Evolutionary conservation across 2,113 vertebrate genomes (phyloP), one percentile per base, ranked within the genome.

Genomic region (Psettodes erumei): DNA sequence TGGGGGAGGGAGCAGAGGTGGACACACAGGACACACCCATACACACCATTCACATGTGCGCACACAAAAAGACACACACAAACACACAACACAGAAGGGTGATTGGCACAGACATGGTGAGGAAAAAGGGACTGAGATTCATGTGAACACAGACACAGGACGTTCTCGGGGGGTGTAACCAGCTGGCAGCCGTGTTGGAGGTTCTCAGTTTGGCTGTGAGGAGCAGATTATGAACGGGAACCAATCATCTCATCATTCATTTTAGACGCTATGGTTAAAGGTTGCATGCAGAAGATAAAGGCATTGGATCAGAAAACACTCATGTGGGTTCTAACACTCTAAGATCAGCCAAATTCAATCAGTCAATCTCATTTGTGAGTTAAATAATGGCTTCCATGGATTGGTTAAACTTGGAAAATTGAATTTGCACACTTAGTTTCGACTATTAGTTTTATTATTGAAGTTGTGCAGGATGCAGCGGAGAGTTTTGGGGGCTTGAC

Each of bases 1-100:
- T 89, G 86, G 78, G 86, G 81, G 88, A 90, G 93, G 89, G 88
- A 63, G 87, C 74, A 86, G 73, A 86, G 77, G 71, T 53, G 77
- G 78, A 83, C 43, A 76, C 78, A 83, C 60, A 71, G 67, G 64
- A 81, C 56, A 56, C 69, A 65, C 66, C 33, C 56, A 66, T 54
- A 59, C 35, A n/a, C n/a, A n/a, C n/a, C n/a, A 76, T 42, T 27
- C 67, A 75, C 43, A 67, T 25, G 60, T 21, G 40, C 45, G 70
- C 65, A 69, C 63, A 68, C 27, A 71, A 18, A 68, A 42, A 66
- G 38, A 58, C 50, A 51, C 58, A 68, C 56, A 82, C 61, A 82
- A 55, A 61, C 40, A 72, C 62, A 84, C 12, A 35, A 81, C 74
- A 81, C 65, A 87, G 35, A 64, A 28, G 66, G 61, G 75, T 37